Conservation (phyloP, 2,888 invertebrate genomes). For the Malacosoma neustria region DNA sequence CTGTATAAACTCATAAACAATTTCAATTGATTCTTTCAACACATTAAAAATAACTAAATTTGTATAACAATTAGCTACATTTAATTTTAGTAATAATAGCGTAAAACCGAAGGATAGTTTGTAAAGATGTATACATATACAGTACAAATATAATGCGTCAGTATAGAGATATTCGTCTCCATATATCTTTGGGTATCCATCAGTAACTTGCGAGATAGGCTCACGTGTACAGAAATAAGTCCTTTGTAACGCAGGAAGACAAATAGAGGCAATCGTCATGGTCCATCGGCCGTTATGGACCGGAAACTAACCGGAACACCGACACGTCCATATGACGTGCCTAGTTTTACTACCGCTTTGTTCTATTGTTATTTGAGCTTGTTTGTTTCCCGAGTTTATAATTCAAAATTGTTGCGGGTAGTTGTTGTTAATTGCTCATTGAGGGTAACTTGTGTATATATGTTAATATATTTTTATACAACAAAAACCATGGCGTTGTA, state of each 20-base stretch:
- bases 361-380: constrained; percentile 10
- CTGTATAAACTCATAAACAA: no score
- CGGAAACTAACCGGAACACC: constrained; percentile 43
- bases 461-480: no score
- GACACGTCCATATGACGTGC: constrained; percentile 17
- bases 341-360: constrained; percentile 6
- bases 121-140: background rate
- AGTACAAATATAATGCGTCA: background rate
- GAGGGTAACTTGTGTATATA: no score
- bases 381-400: constrained; percentile 5
- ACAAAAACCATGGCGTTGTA: no score
- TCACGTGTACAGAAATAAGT: constrained; percentile 4
- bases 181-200: background rate
- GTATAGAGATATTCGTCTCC: background rate
- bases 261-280: constrained; percentile 50
- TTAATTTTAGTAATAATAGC: no score
- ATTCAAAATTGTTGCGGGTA: background rate
- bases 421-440: no score
- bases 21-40: no score
- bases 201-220: background rate
- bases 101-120: background rate
- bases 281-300: constrained; percentile 42
- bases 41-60: no score
- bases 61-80: no score
- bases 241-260: constrained; percentile 36